These are phyloP conservation scores for Caenorhabditis drosophilae DNA, from an alignment of 2,888 invertebrate genomes.

Conservation along the genomic window DNA sequence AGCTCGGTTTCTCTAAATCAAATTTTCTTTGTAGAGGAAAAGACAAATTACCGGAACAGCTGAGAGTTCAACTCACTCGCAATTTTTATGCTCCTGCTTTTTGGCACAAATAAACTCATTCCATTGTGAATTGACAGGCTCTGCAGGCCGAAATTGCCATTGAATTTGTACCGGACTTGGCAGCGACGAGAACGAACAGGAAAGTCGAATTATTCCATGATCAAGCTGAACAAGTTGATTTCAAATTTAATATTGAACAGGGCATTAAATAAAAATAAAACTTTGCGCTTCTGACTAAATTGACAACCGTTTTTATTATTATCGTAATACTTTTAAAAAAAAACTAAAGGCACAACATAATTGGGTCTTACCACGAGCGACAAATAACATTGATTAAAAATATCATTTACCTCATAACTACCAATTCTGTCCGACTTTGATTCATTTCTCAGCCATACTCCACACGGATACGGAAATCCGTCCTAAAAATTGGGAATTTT, in stretches of 20 bases:
- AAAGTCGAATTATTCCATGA: conserved; percentile 13
- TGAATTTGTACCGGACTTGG: conserved; percentile 30
- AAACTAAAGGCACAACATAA: no score
- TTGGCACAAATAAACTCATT: conserved; percentile 28
- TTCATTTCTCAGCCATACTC: conserved; percentile 35
- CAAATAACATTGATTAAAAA: no score
- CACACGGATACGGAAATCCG: conserved; percentile 28
- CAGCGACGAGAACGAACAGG: conserved; percentile 31
- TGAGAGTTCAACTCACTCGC: conserved; percentile 16
- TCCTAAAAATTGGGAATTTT: conserved; percentile 6
- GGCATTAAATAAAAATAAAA: no score
- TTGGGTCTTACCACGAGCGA: no score
- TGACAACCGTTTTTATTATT: no score
- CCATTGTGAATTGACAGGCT: conserved; percentile 21
- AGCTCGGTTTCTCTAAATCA: conserved; percentile 12
- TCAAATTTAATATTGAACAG: no score
- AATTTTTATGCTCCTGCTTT: conserved; percentile 30
- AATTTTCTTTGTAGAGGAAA: neutral
- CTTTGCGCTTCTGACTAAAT: no score
- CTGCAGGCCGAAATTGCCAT: conserved; percentile 30
- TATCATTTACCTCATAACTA: conserved; percentile 27
- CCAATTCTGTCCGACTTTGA: conserved; percentile 10
- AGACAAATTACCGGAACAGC: neutral
- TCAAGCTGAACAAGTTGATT: conserved; percentile 12
- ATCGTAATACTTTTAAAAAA: no score